These are phyloP conservation scores for Odontomyia ornata DNA, from an alignment of 2,888 invertebrate genomes.

Conservation along the genomic window DNA sequence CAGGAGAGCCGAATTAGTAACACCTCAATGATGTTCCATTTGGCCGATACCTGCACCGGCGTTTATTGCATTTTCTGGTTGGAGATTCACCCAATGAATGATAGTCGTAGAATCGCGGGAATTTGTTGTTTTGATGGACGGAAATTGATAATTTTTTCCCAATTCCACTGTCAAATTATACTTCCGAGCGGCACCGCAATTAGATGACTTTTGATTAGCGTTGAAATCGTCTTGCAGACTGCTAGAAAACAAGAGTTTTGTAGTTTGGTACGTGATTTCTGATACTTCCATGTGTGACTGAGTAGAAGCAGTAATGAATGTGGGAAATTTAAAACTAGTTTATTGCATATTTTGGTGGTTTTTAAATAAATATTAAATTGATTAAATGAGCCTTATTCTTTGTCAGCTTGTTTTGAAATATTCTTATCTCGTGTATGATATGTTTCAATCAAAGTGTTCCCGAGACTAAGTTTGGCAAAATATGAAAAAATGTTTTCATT, in stretches of 20 bases:
- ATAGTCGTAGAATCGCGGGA: background rate
- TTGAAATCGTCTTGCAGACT: slow-evolving; percentile 17
- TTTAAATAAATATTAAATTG: no score
- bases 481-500: no score
- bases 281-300: no score
- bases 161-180: slow-evolving; percentile 26
- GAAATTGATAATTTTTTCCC: slow-evolving; percentile 27
- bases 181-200: slow-evolving; percentile 24
- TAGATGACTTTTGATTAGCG: slow-evolving; percentile 30
- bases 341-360: no score
- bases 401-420: no score
- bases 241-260: slow-evolving; percentile 15
- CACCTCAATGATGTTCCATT: background rate
- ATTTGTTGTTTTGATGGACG: slow-evolving; percentile 28
- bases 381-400: no score
- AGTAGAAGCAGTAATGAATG: no score
- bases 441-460: no score
- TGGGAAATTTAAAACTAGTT: no score
- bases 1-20: background rate
- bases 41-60: no score
- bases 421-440: no score
- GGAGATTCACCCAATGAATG: background rate
- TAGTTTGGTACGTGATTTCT: background rate
- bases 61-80: background rate
- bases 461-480: no score